A percentile compares a stretch with the other conserved stretches of the same genome.
Conservation (phyloP, 2,113 vertebrate genomes). For the Fukomys damarensis region DNA sequence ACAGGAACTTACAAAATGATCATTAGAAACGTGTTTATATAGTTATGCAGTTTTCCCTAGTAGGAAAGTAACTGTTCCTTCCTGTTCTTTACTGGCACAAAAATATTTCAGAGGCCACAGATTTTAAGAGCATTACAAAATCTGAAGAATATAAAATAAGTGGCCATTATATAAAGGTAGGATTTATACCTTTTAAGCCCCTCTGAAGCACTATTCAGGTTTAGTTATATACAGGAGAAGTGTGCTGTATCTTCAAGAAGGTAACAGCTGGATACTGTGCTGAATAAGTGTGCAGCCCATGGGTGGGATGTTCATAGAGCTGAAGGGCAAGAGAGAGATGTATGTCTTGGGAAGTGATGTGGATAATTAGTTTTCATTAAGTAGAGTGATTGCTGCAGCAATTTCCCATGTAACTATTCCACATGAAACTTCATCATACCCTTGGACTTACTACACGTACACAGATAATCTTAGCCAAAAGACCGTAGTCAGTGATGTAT, state of each 20-base stretch:
- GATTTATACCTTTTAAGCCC: not conserved
- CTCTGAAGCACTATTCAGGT: not conserved
- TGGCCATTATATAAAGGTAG: constrained; percentile 48
- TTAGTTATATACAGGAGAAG: not conserved
- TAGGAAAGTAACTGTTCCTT: not conserved
- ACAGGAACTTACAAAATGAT: not conserved
- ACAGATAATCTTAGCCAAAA: not conserved
- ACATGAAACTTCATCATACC: constrained; percentile 34
- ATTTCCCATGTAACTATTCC: constrained; percentile 51
- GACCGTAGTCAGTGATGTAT: not conserved
- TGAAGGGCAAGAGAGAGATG: constrained; percentile 70
- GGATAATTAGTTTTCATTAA: constrained; percentile 74
- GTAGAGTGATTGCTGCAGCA: constrained; percentile 61
- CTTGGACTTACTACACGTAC: constrained; percentile 53
- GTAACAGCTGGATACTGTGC: constrained; percentile 18
- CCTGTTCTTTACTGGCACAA: not conserved
- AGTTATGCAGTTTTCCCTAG: not conserved
- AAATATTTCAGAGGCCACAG: constrained; percentile 28
- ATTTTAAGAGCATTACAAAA: constrained; percentile 63
- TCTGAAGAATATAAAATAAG: constrained; percentile 47
- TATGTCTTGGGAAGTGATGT: constrained; percentile 62
- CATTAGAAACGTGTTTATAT: not conserved
- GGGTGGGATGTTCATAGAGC: not conserved
- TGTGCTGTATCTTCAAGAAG: constrained; percentile 10
- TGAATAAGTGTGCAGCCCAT: not conserved